Base-by-base conservation (phyloP, 2,113 vertebrate species). In the Grantiella picta region DNA sequence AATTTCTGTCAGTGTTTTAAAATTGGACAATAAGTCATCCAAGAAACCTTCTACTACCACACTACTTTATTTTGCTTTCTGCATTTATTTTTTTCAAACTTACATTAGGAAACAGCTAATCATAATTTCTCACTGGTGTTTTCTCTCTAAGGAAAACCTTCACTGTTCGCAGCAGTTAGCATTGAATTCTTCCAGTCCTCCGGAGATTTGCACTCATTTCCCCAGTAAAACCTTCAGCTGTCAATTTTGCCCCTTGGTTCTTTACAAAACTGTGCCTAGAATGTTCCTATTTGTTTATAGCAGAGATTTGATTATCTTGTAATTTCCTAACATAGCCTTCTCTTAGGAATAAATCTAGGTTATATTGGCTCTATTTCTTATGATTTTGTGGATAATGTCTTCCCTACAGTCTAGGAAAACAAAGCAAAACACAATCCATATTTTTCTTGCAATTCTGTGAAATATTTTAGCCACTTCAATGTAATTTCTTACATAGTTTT, bases 201-300 rank as follows among this genome's bases (percentile, higher is more conserved):
- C 35, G 28, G 94, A 92, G 94, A 82, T 77, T 94, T 68, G 88
- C 31, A 95, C 82, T 96, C 82, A 91, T 97, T 97, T 95, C 78
- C 79, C 49, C 64, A 63, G 56, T 40, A 95, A 94, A 95, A 88
- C 50, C 71, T 93, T 87, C 38, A 25, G 52, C 82, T 96, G 79
- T 77, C 87, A 89, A 71, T 95, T 95, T 83, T 90, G 76, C 82
- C 76, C 56, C 79, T 77, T 64, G 60, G 64, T 83, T 95, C 76
- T 82, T 83, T 21, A 90, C 68, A 85, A 90, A 88, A 93, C 94
- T 90, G 71, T 81, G 72, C 20, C 15, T 73, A 82, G 66, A 91
- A 86, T 93, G 47, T 86, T 94, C 64, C 75, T 57, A 66, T 92
- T 96, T 88, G 71, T 90, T 94, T 94, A 60, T 23, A 94, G 84